phyloP scores from a whole-genome alignment of 2,113 vertebrate species.

The Bambusicola thoracicus region DNA sequence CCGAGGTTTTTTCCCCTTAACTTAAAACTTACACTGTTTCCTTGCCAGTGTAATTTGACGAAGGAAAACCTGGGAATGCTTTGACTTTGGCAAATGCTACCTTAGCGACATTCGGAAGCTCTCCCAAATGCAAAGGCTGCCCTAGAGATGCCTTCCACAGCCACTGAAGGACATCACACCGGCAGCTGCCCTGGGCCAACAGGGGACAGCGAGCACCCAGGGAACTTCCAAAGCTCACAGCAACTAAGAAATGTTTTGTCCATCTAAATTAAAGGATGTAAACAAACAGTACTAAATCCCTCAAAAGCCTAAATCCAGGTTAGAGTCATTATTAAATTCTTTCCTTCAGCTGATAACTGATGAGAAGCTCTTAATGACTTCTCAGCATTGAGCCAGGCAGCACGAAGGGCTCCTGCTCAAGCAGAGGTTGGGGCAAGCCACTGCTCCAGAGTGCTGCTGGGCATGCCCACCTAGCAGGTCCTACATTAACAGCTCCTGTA shows the following conservation, averaged over 20 bases:
- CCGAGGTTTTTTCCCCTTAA: not conserved
- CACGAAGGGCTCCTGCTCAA: fast-evolving
- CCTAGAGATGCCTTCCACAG: not conserved
- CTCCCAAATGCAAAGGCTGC: not conserved
- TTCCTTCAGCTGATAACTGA: not conserved
- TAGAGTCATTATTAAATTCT: not conserved
- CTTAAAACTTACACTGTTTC: not conserved
- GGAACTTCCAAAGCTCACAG: not conserved
- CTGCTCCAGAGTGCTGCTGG: no score
- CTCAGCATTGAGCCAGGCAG: not conserved
- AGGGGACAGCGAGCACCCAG: not conserved
- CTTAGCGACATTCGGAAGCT: not conserved
- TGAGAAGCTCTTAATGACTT: not conserved
- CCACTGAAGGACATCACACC: not conserved
- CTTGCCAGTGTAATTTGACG: not conserved
- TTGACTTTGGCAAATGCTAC: not conserved
- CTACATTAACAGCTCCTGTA: fast-evolving
- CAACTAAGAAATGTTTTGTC: not conserved
- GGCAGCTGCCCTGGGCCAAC: not conserved
- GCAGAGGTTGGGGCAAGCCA: not conserved
- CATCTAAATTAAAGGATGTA: not conserved
- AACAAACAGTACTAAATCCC: not conserved
- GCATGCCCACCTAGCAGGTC: not conserved
- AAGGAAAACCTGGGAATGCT: not conserved
- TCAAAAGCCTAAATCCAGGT: slow-evolving; percentile 14